Conservation (phyloP, 2,797 vertebrate genomes). For the Protonibea diacanthus region DNA sequence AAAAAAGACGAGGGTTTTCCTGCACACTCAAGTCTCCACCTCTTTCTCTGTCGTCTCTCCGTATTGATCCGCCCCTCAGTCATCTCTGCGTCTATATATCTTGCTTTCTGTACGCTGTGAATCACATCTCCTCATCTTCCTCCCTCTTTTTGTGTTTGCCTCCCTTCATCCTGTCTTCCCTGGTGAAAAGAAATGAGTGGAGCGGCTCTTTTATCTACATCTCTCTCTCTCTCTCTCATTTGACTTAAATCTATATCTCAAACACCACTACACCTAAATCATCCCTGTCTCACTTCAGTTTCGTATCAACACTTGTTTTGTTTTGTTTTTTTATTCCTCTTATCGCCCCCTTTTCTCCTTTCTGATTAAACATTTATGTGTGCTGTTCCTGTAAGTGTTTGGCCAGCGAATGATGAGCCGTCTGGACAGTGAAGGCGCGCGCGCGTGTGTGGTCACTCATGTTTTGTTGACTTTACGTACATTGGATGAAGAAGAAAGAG, state of each 20-base stretch:
- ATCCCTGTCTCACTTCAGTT: slow-evolving; percentile 7
- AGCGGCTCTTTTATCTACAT: slow-evolving; percentile 33
- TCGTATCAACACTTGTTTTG: background rate
- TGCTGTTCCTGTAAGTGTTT: slow-evolving; percentile 60
- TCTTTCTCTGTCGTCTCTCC: slow-evolving; percentile 63
- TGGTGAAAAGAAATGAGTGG: slow-evolving; percentile 18
- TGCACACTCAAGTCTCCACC: slow-evolving; percentile 66
- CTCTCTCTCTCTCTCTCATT: slow-evolving; percentile 23
- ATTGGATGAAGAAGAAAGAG: slow-evolving; percentile 49
- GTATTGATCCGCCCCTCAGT: slow-evolving; percentile 67
- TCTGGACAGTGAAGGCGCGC: slow-evolving; percentile 49
- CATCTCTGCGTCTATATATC: slow-evolving; percentile 55
- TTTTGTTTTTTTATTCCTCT: background rate
- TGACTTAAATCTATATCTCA: slow-evolving; percentile 41
- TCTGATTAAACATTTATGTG: slow-evolving; percentile 59
- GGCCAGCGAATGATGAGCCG: slow-evolving; percentile 56
- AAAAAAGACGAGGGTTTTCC: slow-evolving; percentile 72
- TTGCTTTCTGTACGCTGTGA: slow-evolving; percentile 36
- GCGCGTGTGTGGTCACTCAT: slow-evolving; percentile 60
- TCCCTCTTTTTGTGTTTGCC: slow-evolving; percentile 14
- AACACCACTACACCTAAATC: slow-evolving; percentile 22
- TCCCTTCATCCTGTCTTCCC: background rate
- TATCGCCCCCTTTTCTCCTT: slow-evolving; percentile 11
- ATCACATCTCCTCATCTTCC: slow-evolving; percentile 29
- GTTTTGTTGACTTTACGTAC: slow-evolving; percentile 70